Evolutionary conservation across 2,888 invertebrate species (phyloP), one percentile per base, ranked within the genome.

Genomic region (Stegana nigrithorax): DNA sequence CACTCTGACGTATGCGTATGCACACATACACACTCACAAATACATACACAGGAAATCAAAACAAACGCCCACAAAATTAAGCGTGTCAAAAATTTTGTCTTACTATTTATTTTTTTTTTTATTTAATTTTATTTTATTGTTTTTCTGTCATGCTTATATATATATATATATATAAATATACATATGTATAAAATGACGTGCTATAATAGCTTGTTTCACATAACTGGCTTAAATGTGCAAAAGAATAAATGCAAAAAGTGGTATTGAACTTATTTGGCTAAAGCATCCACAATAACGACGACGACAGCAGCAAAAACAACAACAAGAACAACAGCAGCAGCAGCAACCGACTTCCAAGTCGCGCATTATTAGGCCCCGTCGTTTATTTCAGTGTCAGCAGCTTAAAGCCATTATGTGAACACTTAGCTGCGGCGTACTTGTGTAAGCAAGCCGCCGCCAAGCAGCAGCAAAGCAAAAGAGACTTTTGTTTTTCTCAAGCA

Each of bases 181-280:
- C n/a, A 32, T 29, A 10, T 29, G 29, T 32, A 32, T 10, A 2
- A 5, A 2, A 32, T 32, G n/a, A 32, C n/a, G 10, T 21, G 45
- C 45, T 23, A 51, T 29, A 53, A 19, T 29, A 29, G 51, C 19
- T 53, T 10, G 19, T 53, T 53, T 53, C 17, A 19, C 21, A 27
- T 29, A 53, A 29, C 51, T 53, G 51, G 8, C 29, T 10, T 45
- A 21, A 4, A 19, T 44, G 14, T 45, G 19, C 21, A 21, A 32
- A 12, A 32, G 32, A 32, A 32, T 32, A 10, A n/a, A 32, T 4
- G 32, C 29, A 44, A 14, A 44, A 44, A 51, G 51, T 53, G 51
- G 14, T 53, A 29, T 53, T 53, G 51, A 53, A 29, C 32, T 32
- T 32, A 29, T 53, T 29, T 29, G 51, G 51, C 29, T 17, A 32